Base-by-base conservation (phyloP, 2,113 vertebrate species). In the Caracal caracal region DNA sequence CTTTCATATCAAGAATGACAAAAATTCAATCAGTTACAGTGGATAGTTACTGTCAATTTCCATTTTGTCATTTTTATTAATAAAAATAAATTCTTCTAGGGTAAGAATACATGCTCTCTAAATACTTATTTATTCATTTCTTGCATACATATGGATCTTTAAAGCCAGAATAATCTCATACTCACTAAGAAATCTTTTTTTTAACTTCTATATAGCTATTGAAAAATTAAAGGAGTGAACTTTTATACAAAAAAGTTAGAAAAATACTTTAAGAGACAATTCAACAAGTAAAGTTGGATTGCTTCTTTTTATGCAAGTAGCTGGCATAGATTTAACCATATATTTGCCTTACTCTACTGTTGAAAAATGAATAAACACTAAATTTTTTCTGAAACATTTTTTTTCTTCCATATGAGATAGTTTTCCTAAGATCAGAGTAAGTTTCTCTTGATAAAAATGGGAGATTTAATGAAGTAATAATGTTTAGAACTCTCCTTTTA, bases 1-100 rank as follows among this genome's bases (percentile, higher is more conserved):
- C 15, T 96, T 97, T 83, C 75, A 83, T 49, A 83, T 79, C 63
- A 95, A 87, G n/a, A 93, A 92, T 95, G 80, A 96, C 35, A 93
- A 94, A 95, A 86, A 81, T 73, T 84, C 1, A 22, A 33, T 90
- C 94, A 73, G 84, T 88, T 87, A 88, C 7, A 96, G 63, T 90
- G 40, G 56, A 47, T 95, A 79, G 56, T 65, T 87, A 88, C 47
- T 75, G 40, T 13, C 56, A 95, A 51, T 87, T 12, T 82, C 83
- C 10, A 73, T 93, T 78, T n/a, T 71, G 51, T 85, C 43, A 76
- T 15, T 93, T 92, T 95, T 73, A 92, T 85, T 94, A 96, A 93
- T 63, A 56, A 88, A 93, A 93, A 76, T 65, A 92, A 96, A 87
- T 96, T 92, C 5, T 80, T 95, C 37, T 80, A 47, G 56, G 15